Evolutionary conservation across 2,797 vertebrate species (phyloP).

Genomic region (Halcyon smyrnensis): DNA sequence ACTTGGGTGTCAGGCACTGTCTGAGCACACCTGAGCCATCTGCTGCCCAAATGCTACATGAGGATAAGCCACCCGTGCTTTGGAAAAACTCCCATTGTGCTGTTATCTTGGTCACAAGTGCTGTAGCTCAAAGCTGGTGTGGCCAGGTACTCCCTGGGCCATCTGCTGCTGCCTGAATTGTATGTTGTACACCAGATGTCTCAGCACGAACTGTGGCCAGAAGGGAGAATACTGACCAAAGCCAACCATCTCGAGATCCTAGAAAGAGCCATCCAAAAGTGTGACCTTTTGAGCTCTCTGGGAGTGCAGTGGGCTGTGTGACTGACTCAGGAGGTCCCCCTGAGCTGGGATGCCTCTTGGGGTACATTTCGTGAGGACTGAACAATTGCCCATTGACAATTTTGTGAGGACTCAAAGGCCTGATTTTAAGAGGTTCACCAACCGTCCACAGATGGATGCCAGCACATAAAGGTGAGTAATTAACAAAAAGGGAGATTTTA

Average conservation of each 20-base stretch:
- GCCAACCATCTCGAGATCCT: not conserved
- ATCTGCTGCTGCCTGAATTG: no score
- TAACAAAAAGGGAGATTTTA: not conserved
- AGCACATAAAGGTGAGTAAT: not conserved
- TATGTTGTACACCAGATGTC: no score
- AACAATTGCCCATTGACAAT: not conserved
- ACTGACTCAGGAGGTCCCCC: not conserved
- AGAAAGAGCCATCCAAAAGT: not conserved
- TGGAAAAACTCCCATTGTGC: no score
- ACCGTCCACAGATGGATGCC: not conserved
- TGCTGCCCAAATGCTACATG: not conserved
- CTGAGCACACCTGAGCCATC: not conserved
- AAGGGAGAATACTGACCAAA: not conserved
- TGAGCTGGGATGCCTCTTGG: not conserved
- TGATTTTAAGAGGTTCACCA: not conserved
- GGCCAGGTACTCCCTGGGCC: not conserved
- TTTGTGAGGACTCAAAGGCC: not conserved
- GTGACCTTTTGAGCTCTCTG: not conserved
- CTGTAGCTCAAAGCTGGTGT: no score
- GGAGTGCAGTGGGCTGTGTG: not conserved
- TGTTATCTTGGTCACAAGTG: no score
- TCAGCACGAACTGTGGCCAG: not conserved
- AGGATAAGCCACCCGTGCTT: not conserved
- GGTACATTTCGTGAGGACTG: not conserved
- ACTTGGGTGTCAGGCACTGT: not conserved